Percentiles rank a stretch among this genome's conserved stretches.
Evolutionary conservation across 2,113 vertebrate genomes (phyloP).

Genomic region (Vanacampus margaritifer): DNA sequence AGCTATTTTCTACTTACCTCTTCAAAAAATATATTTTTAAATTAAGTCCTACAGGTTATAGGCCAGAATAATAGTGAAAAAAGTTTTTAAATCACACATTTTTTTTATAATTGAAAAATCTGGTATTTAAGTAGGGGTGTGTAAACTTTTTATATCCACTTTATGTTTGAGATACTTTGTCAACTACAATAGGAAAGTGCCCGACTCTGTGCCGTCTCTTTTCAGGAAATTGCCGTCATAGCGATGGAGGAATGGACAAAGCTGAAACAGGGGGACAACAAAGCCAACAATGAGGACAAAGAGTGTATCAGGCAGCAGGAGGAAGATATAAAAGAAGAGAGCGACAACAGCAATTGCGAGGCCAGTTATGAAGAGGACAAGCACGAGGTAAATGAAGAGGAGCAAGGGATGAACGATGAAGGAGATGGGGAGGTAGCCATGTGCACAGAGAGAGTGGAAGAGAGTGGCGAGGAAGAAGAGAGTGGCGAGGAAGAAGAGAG

Average conservation of each 20-base stretch:
- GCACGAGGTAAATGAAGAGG: background rate
- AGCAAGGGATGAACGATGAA: background rate
- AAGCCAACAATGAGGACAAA: background rate
- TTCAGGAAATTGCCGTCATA: conserved; percentile 5
- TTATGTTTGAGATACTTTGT: background rate
- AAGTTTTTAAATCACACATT: too few species aligned
- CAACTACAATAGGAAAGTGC: background rate
- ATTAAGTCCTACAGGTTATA: background rate
- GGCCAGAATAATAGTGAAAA: background rate
- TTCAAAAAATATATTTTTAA: background rate
- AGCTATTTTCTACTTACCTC: background rate
- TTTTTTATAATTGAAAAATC: background rate
- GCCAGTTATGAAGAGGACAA: background rate
- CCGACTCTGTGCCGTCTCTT: background rate
- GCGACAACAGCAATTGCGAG: background rate
- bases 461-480: background rate
- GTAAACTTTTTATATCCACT: background rate
- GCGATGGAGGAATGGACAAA: background rate
- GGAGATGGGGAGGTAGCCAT: background rate
- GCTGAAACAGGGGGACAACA: background rate
- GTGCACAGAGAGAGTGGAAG: background rate
- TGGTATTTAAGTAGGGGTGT: background rate
- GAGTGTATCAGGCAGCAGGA: background rate
- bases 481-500: background rate
- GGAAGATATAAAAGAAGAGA: background rate